These are phyloP conservation scores for Caenorhabditis inopinata DNA, from an alignment of 1,140 invertebrate species.

Conservation along the genomic window DNA sequence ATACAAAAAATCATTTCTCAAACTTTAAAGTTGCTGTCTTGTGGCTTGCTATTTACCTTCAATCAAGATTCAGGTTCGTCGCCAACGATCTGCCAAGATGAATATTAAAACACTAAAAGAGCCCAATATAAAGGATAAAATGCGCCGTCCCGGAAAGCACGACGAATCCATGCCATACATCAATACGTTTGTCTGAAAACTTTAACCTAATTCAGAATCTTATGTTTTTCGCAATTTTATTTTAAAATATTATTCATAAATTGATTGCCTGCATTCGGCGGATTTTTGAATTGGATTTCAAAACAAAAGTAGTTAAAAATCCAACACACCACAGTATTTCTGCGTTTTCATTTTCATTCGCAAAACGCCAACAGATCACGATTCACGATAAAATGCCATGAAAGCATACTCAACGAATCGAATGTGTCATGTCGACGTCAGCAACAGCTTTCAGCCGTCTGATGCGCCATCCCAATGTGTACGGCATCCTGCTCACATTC, in stretches of 20 bases:
- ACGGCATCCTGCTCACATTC: slow-evolving; percentile 1
- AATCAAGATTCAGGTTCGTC: background rate
- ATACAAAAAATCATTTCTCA: too few relatives aligned
- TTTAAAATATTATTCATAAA: too few relatives aligned
- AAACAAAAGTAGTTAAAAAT: too few relatives aligned
- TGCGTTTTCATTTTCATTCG: background rate
- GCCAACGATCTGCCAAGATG: slow-evolving; percentile 6
- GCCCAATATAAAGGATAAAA: background rate
- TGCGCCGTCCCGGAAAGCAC: slow-evolving; percentile 1
- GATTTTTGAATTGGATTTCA: too few relatives aligned
- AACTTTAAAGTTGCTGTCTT: too few relatives aligned
- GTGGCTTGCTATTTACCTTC: too few relatives aligned
- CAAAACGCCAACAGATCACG: background rate
- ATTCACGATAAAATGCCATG: background rate
- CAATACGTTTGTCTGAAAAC: background rate
- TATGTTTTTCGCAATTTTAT: too few relatives aligned
- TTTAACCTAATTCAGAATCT: too few relatives aligned
- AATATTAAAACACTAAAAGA: slow-evolving; percentile 5
- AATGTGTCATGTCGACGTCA: background rate
- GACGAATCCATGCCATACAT: slow-evolving; percentile 11
- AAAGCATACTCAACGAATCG: too few relatives aligned
- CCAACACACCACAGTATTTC: background rate
- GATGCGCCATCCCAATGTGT: background rate
- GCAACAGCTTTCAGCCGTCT: background rate
- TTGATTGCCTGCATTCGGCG: too few relatives aligned